Conservation (phyloP, 2,797 vertebrate genomes). For the Oreonectes daqikongensis region DNA sequence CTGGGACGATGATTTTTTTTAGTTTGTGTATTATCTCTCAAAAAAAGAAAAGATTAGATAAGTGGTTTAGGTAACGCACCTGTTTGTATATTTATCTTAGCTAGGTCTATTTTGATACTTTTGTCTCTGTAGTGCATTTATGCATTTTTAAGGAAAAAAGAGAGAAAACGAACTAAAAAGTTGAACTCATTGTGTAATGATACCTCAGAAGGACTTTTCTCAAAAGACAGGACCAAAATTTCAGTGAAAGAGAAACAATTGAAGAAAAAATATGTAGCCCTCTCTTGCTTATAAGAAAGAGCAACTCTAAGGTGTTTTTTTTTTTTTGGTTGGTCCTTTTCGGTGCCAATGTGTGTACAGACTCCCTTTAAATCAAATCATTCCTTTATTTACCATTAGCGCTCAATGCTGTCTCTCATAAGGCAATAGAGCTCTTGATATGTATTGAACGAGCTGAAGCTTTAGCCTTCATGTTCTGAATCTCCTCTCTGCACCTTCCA, state of each 20-base stretch:
- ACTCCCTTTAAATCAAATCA: conserved; percentile 74
- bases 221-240: conserved; percentile 85
- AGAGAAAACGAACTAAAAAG: conserved; percentile 78
- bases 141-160: conserved; percentile 85
- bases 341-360: conserved; percentile 78
- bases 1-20: conserved; percentile 81
- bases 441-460: too few species aligned
- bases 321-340: conserved; percentile 70
- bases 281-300: conserved; percentile 78
- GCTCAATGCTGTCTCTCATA: conserved; percentile 74
- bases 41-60: conserved; percentile 78
- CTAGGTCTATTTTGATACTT: conserved; percentile 89
- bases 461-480: too few species aligned
- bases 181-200: conserved; percentile 79
- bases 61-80: conserved; percentile 85
- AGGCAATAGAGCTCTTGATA: conserved; percentile 51
- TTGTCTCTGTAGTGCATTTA: conserved; percentile 87
- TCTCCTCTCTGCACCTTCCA: not conserved
- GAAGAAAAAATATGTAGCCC: conserved; percentile 78
- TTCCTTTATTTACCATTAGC: conserved; percentile 75
- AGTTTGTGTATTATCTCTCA: conserved; percentile 75
- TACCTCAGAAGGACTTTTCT: conserved; percentile 86
- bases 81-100: conserved; percentile 92
- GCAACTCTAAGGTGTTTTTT: conserved; percentile 72
- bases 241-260: conserved; percentile 71